phyloP scores from a whole-genome alignment of 2,113 vertebrate species.

The Morphnarchus princeps region DNA sequence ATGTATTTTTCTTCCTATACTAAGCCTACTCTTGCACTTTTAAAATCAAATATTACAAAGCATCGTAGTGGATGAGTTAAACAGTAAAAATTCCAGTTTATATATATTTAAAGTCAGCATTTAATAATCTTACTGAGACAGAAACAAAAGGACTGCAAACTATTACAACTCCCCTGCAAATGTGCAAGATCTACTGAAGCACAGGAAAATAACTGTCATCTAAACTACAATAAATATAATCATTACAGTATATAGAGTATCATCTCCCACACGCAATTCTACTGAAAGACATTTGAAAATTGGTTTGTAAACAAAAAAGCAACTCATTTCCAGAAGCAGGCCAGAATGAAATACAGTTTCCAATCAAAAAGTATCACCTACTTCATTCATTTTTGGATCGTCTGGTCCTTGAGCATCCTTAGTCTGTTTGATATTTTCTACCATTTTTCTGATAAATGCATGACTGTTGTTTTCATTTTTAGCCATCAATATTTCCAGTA shows the following conservation, averaged over 20 bases:
- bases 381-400: slow-evolving; percentile 96
- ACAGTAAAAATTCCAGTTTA: not conserved
- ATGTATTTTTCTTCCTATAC: not conserved
- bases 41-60: not conserved
- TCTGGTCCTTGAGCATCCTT: slow-evolving; percentile 93
- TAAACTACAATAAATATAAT: not conserved
- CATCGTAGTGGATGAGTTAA: not conserved
- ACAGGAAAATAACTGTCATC: not conserved
- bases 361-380: slow-evolving; percentile 57
- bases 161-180: not conserved
- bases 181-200: not conserved
- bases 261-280: not conserved
- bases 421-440: slow-evolving; percentile 99
- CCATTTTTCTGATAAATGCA: slow-evolving; percentile 98
- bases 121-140: not conserved
- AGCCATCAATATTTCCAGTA: slow-evolving; percentile 97
- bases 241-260: not conserved
- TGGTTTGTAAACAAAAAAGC: not conserved
- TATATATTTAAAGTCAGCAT: not conserved
- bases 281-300: not conserved
- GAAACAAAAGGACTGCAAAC: not conserved
- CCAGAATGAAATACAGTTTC: not conserved
- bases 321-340: not conserved
- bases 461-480: slow-evolving; percentile 99
- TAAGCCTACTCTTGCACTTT: not conserved